Evolutionary conservation across 2,797 vertebrate genomes (phyloP), one percentile per base, ranked within the genome.

Genomic region (Oophaga sylvatica): DNA sequence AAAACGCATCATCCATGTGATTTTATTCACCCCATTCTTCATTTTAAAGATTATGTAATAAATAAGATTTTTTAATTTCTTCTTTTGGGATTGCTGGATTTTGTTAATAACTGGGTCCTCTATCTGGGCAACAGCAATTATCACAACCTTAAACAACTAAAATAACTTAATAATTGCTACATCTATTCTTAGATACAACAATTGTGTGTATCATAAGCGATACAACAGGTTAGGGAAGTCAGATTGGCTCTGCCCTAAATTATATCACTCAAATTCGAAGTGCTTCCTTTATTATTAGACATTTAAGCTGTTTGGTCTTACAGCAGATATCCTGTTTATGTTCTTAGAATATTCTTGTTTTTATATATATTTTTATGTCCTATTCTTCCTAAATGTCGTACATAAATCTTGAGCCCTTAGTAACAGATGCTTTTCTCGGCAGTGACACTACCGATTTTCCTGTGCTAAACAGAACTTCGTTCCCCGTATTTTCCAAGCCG

Each of bases 401-500:
- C 73, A 26, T n/a, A 1, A 11, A 22, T 31, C 41, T 65, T 16
- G 60, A 78, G 22, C 73, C 1, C 1, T 20, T 78, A 67, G 59
- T 85, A 31, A 85, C 60, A 22, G 73, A 78, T 13, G 2, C 8
- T 59, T 73, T 17, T 86, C 1, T 79, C 65, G 60, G 41, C 80
- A 89, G 88, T 65, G 88, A 89, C 41, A 89, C 80, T 31, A 86
- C 84, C 13, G 88, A 89, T 56, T 89, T 95, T 65, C 94, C 94
- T 1, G 91, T 87, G 0, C 91, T 94, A 2, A 91, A 92, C 78
- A 95, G 94, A 80, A 93, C 92, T 0, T 95, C 94, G 57, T 94
- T 94, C 0, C 94, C 94, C 0, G 87, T 95, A 82, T 95, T 95
- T 92, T 95, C 94, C 76, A 96, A 95, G 68, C 95, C 94, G 0